Evolutionary conservation across 2,888 invertebrate species (phyloP), one percentile per base, ranked within the genome.

Genomic region (Argyra leucocephala): DNA sequence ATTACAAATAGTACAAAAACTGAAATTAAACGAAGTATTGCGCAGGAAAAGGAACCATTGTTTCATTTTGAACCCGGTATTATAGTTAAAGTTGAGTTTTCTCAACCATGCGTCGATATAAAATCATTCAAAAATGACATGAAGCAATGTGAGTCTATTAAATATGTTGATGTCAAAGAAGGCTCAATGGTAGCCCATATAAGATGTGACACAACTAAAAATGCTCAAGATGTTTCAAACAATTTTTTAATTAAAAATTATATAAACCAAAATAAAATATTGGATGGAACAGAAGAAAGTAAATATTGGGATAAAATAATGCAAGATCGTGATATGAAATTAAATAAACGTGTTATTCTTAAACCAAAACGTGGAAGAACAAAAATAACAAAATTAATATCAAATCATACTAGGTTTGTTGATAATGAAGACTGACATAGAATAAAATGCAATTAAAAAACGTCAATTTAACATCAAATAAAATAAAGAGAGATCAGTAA

Each of bases 271-370:
- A n/a, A n/a, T 7, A 61, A 75, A 69, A 76, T 86, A 15, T 71
- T 86, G 65, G 71, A 79, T 69, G 90, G 86, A 1, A 82, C 86
- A 1, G 88, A 88, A 68, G 94, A 94, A 75, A 80, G 82, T 57
- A 79, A 81, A 23, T 95, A 96, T 78, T 95, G 94, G 93, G 78
- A 85, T 22, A 90, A 89, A 74, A 88, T 93, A 57, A 81, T 83
- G 69, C 78, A 79, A 15, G 87, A 88, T 74, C 82, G 79, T 3
- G 77, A 79, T 65, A 74, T 75, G 57, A 80, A 80, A 63, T 65
- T 80, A 6, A 75, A 74, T 31, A 79, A 78, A 67, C 73, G 74
- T 23, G 72, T 78, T 0, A 76, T 76, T 62, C 71, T 77, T 0
- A 76, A 76, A 26, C 74, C 74, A 24, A 77, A 75, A 61, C 73